Evolutionary conservation across 2,888 invertebrate species (phyloP).

Genomic region (Aleiodes alternator): DNA sequence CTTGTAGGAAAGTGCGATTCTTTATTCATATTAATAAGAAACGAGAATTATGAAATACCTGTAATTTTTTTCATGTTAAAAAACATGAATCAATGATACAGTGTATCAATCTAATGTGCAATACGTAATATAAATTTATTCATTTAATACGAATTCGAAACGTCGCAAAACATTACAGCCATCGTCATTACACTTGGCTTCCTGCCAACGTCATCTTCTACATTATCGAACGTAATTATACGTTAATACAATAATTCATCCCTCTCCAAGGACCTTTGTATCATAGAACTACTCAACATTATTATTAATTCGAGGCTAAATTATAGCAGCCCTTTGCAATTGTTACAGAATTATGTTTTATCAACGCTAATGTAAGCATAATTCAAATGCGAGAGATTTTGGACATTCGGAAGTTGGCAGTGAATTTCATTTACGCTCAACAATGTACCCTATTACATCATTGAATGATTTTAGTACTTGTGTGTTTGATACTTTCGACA

Average conservation of each 20-base stretch:
- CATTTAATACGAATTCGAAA: background rate
- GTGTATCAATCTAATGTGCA: background rate
- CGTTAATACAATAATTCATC: constrained; percentile 14
- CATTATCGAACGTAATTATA: constrained; percentile 14
- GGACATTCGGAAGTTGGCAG: too few species aligned
- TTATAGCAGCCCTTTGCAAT: constrained; percentile 1
- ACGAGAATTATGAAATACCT: too few species aligned
- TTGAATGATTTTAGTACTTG: too few species aligned
- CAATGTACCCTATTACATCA: too few species aligned
- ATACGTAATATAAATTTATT: constrained; percentile 6
- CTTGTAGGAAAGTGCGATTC: background rate
- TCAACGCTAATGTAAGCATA: too few species aligned
- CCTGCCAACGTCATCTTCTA: background rate
- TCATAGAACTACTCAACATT: background rate
- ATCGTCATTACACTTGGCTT: constrained; percentile 20
- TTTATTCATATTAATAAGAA: too few species aligned
- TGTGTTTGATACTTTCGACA: background rate
- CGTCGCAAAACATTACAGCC: constrained; percentile 1
- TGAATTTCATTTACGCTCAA: too few species aligned
- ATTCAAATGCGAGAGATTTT: too few species aligned
- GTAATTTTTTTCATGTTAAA: too few species aligned
- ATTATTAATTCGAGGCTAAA: constrained; percentile 3
- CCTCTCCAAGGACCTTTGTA: background rate
- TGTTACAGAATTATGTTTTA: background rate
- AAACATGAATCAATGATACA: too few species aligned